Evolutionary conservation across 1,140 invertebrate species (phyloP).

Genomic region (Euwallacea fornicatus): DNA sequence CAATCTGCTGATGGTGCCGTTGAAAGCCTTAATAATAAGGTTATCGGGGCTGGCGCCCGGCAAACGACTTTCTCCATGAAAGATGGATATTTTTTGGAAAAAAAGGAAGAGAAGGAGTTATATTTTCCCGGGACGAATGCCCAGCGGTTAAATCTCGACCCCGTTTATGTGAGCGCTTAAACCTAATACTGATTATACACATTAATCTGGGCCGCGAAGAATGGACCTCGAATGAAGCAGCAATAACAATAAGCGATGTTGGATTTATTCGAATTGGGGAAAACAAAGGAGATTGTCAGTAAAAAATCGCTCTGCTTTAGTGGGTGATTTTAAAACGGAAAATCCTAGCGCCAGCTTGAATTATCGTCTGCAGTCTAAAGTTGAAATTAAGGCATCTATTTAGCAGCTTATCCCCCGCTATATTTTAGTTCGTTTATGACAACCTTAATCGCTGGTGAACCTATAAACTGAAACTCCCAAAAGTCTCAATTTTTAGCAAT

Average conservation of each 20-base stretch:
- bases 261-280: constrained; percentile 22
- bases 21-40: too few species aligned
- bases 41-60: too few species aligned
- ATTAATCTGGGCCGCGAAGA: constrained; percentile 23
- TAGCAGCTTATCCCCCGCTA: too few species aligned
- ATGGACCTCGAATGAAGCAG: constrained; percentile 24
- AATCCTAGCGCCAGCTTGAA: not conserved
- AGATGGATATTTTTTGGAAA: not conserved
- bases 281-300: constrained; percentile 14
- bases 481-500: too few species aligned
- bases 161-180: constrained; percentile 20
- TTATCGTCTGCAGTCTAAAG: not conserved
- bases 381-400: not conserved
- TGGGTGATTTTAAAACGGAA: constrained; percentile 11
- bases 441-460: too few species aligned
- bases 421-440: too few species aligned
- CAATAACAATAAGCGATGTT: constrained; percentile 28
- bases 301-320: constrained; percentile 10
- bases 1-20: too few species aligned
- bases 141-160: constrained; percentile 19
- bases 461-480: too few species aligned
- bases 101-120: constrained; percentile 9
- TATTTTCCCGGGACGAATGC: constrained; percentile 15
- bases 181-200: constrained; percentile 28
- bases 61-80: not conserved